phyloP scores from a whole-genome alignment of 2,797 vertebrate genomes.

The Antrozous pallidus region DNA sequence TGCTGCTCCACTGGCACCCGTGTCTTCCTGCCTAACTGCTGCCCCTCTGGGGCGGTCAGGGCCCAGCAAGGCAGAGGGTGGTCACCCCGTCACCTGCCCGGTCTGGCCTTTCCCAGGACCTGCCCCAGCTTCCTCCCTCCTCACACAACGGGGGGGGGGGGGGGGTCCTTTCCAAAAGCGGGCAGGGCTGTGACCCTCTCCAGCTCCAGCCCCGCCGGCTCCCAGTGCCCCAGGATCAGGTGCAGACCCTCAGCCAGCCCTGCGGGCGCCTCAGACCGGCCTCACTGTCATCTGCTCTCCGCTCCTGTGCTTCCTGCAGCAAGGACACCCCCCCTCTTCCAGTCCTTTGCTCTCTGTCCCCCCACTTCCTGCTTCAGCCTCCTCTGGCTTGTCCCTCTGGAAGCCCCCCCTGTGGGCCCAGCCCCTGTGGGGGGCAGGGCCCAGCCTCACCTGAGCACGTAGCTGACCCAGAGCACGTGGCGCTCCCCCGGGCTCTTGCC shows the following conservation, averaged over 20 bases:
- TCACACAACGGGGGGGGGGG: no score
- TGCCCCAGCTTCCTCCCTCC: neutral
- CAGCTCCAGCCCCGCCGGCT: neutral
- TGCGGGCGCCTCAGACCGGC: neutral
- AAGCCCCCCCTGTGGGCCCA: neutral
- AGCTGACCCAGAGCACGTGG: conserved; percentile 95
- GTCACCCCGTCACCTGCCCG: rapidly evolving
- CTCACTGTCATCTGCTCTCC: neutral
- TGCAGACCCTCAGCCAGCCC: neutral
- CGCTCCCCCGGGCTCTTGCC: conserved; percentile 92
- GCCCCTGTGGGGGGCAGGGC: rapidly evolving
- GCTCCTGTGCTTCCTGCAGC: neutral
- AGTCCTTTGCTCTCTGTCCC: rapidly evolving
- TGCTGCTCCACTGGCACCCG: neutral
- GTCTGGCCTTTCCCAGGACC: neutral
- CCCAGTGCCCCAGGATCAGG: neutral
- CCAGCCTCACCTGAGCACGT: conserved; percentile 88
- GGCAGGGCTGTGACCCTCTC: neutral
- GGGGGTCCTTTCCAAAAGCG: neutral
- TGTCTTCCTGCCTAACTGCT: neutral
- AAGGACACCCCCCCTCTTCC: rapidly evolving
- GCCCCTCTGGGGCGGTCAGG: neutral
- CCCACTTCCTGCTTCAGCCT: neutral
- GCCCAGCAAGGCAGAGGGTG: neutral
- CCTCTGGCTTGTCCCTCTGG: neutral